Conservation (phyloP, 2,113 vertebrate genomes). For the Oreocharis arfaki region DNA sequence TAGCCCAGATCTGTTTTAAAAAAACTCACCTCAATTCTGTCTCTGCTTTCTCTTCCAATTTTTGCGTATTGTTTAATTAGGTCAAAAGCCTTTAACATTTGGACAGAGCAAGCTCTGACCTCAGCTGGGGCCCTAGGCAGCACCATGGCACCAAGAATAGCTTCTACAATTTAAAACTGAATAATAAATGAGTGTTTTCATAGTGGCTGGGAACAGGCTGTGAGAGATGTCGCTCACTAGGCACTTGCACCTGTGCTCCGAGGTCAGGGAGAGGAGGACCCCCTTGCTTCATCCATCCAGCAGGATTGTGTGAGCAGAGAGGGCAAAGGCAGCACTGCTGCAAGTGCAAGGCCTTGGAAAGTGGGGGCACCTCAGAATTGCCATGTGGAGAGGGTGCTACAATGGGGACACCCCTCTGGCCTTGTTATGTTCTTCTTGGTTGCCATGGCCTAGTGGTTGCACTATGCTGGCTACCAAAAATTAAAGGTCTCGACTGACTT, state of each 20-base stretch:
- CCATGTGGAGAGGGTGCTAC: not conserved
- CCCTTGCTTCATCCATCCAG: not conserved
- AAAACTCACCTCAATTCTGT: not conserved
- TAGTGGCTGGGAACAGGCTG: not conserved
- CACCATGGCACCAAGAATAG: not conserved
- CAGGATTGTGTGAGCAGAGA: not conserved
- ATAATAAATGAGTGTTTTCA: not conserved
- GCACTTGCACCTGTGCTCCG: not conserved
- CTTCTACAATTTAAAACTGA: not conserved
- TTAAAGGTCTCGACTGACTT: not conserved
- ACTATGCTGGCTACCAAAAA: not conserved
- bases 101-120: not conserved
- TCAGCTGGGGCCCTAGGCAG: not conserved
- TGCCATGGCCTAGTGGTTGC: not conserved
- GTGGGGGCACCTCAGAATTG: not conserved
- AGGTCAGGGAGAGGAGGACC: fast-evolving
- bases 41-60: not conserved
- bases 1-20: not conserved
- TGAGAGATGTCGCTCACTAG: not conserved
- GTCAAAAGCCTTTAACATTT: not conserved
- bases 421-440: not conserved
- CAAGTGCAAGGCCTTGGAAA: not conserved
- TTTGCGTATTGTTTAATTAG: not conserved
- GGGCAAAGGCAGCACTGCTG: fast-evolving
- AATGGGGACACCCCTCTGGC: fast-evolving